Evolutionary conservation across 2,797 vertebrate species (phyloP).

Genomic region (Rhyacichthys aspro): DNA sequence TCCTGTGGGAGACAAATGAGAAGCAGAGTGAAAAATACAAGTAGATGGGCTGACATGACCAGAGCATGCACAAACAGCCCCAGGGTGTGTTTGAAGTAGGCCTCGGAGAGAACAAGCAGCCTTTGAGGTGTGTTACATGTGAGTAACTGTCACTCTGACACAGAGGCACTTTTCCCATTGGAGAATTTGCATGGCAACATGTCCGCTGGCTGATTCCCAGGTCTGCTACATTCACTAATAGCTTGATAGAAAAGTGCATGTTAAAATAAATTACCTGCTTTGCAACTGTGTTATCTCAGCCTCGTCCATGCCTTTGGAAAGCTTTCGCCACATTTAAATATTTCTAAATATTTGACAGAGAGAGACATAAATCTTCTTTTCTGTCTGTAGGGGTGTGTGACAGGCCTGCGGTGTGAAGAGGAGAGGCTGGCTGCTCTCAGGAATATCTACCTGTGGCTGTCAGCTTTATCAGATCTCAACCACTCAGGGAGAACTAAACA

Average conservation of each 20-base stretch:
- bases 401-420: slow-evolving; percentile 65
- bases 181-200: slow-evolving; percentile 68
- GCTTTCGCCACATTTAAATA: slow-evolving; percentile 12
- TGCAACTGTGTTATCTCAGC: slow-evolving; percentile 18
- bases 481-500: slow-evolving; percentile 71
- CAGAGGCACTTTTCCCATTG: slow-evolving; percentile 59
- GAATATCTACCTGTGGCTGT: slow-evolving; percentile 75
- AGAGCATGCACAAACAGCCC: slow-evolving; percentile 52
- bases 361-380: slow-evolving; percentile 51
- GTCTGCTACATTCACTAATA: slow-evolving; percentile 47
- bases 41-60: slow-evolving; percentile 60
- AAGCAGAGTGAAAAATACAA: slow-evolving; percentile 41
- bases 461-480: slow-evolving; percentile 76
- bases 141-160: slow-evolving; percentile 66
- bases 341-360: slow-evolving; percentile 35
- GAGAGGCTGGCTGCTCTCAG: slow-evolving; percentile 71
- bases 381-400: slow-evolving; percentile 48
- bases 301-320: slow-evolving; percentile 23
- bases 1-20: slow-evolving; percentile 64
- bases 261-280: slow-evolving; percentile 18
- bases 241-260: slow-evolving; percentile 24
- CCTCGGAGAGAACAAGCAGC: slow-evolving; percentile 54
- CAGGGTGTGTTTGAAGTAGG: slow-evolving; percentile 64
- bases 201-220: slow-evolving; percentile 63
- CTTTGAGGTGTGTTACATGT: slow-evolving; percentile 62